These are phyloP conservation scores for Nycteola revayana DNA, from an alignment of 2,888 invertebrate species.

Conservation along the genomic window DNA sequence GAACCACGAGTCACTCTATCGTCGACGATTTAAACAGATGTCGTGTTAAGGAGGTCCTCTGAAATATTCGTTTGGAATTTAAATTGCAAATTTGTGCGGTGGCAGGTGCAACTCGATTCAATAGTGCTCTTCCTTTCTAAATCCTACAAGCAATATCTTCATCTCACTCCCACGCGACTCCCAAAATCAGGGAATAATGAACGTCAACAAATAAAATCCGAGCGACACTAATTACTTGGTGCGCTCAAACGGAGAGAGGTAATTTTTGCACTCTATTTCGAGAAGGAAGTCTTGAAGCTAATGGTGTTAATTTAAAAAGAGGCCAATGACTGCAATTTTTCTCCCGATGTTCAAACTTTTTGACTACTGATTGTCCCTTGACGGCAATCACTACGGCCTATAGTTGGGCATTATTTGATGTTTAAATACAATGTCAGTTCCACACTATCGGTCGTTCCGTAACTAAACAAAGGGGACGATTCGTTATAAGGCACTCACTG, in stretches of 20 bases:
- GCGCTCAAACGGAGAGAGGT: constrained; percentile 73
- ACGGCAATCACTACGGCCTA: constrained; percentile 34
- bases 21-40: constrained; percentile 81
- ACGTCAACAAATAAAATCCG: constrained; percentile 81
- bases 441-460: constrained; percentile 50
- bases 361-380: constrained; percentile 71
- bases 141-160: constrained; percentile 41
- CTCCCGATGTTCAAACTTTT: constrained; percentile 58
- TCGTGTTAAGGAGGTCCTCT: constrained; percentile 82
- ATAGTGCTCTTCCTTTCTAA: constrained; percentile 55
- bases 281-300: constrained; percentile 77
- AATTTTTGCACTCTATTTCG: constrained; percentile 78
- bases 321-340: constrained; percentile 78
- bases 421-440: constrained; percentile 64
- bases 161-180: constrained; percentile 51
- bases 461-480: constrained; percentile 68
- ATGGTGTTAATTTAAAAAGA: constrained; percentile 81
- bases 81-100: constrained; percentile 80
- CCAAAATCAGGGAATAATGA: constrained; percentile 78
- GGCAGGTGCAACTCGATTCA: constrained; percentile 77
- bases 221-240: constrained; percentile 81
- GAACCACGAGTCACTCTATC: constrained; percentile 73
- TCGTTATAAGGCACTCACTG: constrained; percentile 70
- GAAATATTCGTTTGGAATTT: constrained; percentile 78
- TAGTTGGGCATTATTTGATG: constrained; percentile 30